Conservation (phyloP, 2,888 invertebrate genomes). For the Beris chalybata region DNA sequence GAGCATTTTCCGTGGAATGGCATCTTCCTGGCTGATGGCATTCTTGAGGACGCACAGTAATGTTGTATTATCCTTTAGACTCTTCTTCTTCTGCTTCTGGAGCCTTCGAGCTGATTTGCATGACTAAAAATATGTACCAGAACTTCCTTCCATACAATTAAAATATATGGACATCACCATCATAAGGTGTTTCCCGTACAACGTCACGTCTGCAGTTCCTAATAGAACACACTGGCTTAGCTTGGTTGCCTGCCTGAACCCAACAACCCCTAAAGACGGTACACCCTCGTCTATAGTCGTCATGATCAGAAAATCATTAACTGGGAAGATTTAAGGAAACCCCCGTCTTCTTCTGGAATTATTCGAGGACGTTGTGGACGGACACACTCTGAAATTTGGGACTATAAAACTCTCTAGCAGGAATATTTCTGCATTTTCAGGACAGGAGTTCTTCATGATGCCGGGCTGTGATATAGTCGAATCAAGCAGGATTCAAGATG, state of each 20-base stretch:
- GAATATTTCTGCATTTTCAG: not conserved
- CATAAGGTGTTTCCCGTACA: conserved; percentile 27
- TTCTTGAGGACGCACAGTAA: conserved; percentile 15
- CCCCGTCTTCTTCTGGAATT: conserved; percentile 22
- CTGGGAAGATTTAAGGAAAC: conserved; percentile 36
- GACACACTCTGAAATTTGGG: conserved; percentile 20
- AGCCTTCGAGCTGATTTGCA: conserved; percentile 30
- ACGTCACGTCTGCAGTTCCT: not conserved
- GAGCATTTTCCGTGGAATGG: conserved; percentile 10
- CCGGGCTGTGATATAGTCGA: not conserved
- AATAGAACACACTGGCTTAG: not conserved
- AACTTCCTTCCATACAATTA: conserved; percentile 31
- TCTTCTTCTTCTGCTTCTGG: not conserved
- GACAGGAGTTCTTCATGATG: not conserved
- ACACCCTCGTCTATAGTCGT: not conserved
- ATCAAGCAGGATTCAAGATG: conserved; percentile 1
- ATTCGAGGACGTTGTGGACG: not conserved
- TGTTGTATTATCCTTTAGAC: conserved; percentile 11
- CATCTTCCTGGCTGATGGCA: conserved; percentile 13
- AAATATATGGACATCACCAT: conserved; percentile 32
- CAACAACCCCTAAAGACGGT: no score
- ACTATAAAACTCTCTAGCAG: not conserved
- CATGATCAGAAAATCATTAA: conserved; percentile 40
- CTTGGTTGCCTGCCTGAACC: not conserved
- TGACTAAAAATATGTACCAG: conserved; percentile 35